Evolutionary conservation across 2,113 vertebrate genomes (phyloP), one percentile per base, ranked within the genome.

Genomic region (Cheilinus undulatus): DNA sequence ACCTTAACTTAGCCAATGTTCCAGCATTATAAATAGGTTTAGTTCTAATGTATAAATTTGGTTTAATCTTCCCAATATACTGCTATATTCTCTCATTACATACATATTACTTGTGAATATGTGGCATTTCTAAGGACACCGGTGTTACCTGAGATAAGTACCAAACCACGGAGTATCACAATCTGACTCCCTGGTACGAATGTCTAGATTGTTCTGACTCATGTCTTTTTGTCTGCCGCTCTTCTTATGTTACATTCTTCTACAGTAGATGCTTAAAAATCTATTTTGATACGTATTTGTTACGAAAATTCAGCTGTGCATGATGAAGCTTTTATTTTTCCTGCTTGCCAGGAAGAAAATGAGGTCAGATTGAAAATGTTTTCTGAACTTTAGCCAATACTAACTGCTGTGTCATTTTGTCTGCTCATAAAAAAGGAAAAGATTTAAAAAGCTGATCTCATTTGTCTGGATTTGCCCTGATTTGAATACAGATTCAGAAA

Each of bases 371-470:
- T 66, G 42, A 64, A 91, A 83, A 83, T 71, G 58, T 45, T 83
- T 51, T 85, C 84, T 93, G 91, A 88, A 72, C 71, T 20, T 2
- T 38, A 63, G 90, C 90, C 93, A 93, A 53, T 61, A 40, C 61
- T 66, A 89, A 92, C 91, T 87, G 92, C 91, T 87, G 84, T 82
- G 84, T 90, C 92, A 91, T 70, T 79, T 54, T 38, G 76, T 50
- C 63, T 43, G 76, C 85, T 82, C 73, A 32, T 15, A 28, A n/a
- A 77, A 61, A 59, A 50, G 42, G 76, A 26, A 53, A 61, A 63
- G 46, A 79, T 77, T 45, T 28, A 79, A 32, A 53, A 61, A 63
- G 46, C 77, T 77, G 32, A 83, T 88, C 54, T 61, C 76, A 80
- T 89, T 48, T 10, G 65, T 76, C 53, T 70, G 78, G 42, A 67